Base-by-base conservation (phyloP, 2,797 vertebrate species). In the Parambassis ranga region DNA sequence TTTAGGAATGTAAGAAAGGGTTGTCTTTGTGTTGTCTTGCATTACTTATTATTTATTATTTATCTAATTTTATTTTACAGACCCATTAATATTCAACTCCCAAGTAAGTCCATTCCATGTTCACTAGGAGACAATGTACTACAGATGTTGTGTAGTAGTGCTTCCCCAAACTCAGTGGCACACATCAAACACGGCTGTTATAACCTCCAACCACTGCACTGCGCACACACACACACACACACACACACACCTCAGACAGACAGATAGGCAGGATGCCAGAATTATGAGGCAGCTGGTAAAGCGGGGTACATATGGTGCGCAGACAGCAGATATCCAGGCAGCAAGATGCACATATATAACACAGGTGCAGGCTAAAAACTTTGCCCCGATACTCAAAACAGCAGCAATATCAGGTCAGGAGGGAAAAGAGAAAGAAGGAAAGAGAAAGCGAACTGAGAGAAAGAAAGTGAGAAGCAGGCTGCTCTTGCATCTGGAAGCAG, bases 401-500 rank as follows among this genome's bases (percentile, higher is more conserved):
- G n/a, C 16, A 28, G n/a, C 10, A 36, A 22, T 19, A 41, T 15
- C 65, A 19, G 19, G n/a, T 0, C 39, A 24, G 0, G 0, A 28
- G 50, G 1, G n/a, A 7, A 57, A 10, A 53, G 6, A 18, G 1
- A 42, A n/a, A 51, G 1, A 31, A 3, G 7, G 49, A 31, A 3
- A 2, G 42, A 31, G 4, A 13, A 23, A 4, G 1, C 13, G n/a
- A 47, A n/a, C 1, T 10, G 27, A 15, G 10, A 13, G 24, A 55
- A 19, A 28, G 28, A 69, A 31, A 67, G 51, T 38, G 23, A 65
- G 35, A 53, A 62, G 55, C 37, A 2, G 1, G 4, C 39, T 5
- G 11, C 30, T 47, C 33, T 15, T 10, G 37, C 86, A 87, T 89
- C 83, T 87, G 87, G 86, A 87, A 86, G 37, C 61, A 65, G 41